These are phyloP conservation scores for Laupala kohalensis DNA, from an alignment of 1,140 invertebrate genomes.

Conservation along the genomic window DNA sequence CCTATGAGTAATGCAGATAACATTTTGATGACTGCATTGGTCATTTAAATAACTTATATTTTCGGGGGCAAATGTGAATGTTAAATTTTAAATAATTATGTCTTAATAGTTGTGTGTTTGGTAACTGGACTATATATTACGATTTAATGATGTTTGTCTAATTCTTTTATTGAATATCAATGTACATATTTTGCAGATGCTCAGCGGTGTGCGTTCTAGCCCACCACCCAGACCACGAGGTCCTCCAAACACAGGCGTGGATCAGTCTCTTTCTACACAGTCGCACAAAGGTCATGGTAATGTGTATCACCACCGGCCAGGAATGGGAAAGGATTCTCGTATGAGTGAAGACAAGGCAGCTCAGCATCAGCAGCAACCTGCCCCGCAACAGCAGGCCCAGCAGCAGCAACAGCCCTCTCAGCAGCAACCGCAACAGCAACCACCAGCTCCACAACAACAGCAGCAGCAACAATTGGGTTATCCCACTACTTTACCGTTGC, in stretches of 20 bases:
- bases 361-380: not conserved
- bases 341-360: not conserved
- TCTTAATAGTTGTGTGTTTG: too few species aligned
- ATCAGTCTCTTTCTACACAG: not conserved
- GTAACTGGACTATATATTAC: too few species aligned
- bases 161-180: not conserved
- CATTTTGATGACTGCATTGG: not conserved
- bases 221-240: not conserved
- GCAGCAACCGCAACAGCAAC: not conserved
- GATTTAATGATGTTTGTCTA: not conserved
- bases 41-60: too few species aligned
- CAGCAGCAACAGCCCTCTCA: not conserved
- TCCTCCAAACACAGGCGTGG: not conserved
- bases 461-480: not conserved
- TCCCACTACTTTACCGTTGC: not conserved
- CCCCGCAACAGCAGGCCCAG: not conserved
- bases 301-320: not conserved
- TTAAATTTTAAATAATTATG: too few species aligned
- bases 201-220: not conserved
- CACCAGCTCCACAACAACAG: not conserved
- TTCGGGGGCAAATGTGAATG: too few species aligned
- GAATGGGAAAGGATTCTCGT: not conserved
- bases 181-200: not conserved
- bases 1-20: not conserved
- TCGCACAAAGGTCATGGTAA: not conserved